Conservation (phyloP, 2,888 invertebrate species). For the Lamproptera curius region DNA sequence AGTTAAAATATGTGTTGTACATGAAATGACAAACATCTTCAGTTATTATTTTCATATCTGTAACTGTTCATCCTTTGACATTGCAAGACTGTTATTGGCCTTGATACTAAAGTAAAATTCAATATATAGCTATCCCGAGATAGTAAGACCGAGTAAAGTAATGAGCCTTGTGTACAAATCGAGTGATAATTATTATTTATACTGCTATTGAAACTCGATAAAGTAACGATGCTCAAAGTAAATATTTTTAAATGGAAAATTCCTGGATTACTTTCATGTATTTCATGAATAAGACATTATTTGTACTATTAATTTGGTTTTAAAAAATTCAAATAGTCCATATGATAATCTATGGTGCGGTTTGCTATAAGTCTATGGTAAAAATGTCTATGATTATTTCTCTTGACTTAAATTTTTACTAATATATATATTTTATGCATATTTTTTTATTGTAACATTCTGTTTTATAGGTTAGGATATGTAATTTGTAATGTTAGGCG, state of each 20-base stretch:
- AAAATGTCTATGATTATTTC: no score
- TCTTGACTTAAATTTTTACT: no score
- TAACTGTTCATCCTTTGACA: not conserved
- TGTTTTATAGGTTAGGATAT: not conserved
- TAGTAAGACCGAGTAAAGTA: not conserved
- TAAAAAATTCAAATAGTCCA: no score
- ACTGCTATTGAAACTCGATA: conserved; percentile 13
- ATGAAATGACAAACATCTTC: not conserved
- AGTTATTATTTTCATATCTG: not conserved
- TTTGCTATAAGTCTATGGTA: no score
- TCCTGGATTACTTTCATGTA: conserved; percentile 4
- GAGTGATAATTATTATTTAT: conserved; percentile 8
- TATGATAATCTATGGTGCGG: no score
- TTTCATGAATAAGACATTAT: no score
- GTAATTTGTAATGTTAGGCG: not conserved
- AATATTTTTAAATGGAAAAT: conserved; percentile 22
- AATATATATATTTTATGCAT: not conserved
- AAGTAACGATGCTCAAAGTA: conserved; percentile 10
- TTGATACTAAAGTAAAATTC: not conserved
- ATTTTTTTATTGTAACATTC: not conserved
- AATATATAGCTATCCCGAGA: not conserved
- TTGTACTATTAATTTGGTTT: no score
- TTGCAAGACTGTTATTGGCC: not conserved
- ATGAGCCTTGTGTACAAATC: conserved; percentile 1
- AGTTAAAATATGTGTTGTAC: no score